phyloP scores from a whole-genome alignment of 2,113 vertebrate genomes.

The Clinocottus analis region DNA sequence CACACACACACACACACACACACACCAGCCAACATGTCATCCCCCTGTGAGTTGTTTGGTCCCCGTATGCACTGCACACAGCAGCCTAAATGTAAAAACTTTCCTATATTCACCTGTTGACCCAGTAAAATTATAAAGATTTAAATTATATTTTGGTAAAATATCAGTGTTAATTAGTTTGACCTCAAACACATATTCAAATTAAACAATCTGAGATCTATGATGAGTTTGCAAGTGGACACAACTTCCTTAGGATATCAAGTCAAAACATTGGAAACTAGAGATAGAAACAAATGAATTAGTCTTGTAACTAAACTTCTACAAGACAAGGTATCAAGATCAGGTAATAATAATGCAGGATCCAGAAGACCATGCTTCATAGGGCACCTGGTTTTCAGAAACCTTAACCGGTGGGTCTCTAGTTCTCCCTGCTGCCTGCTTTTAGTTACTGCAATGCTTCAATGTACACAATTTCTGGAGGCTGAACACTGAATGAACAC shows the following conservation, averaged over 20 bases:
- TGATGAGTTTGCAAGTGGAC: not conserved
- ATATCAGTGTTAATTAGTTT: not conserved
- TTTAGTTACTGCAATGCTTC: constrained; percentile 44
- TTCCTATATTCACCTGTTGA: not conserved
- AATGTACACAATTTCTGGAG: not conserved
- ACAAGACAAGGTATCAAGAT: not conserved
- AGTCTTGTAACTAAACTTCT: not conserved
- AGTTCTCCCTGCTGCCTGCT: constrained; percentile 49
- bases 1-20: too few species aligned
- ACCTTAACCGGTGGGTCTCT: constrained; percentile 17
- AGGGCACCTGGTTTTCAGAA: not conserved
- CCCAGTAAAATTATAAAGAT: not conserved
- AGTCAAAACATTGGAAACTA: not conserved
- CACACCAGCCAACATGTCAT: constrained; percentile 8
- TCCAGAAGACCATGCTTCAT: not conserved
- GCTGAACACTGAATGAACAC: constrained; percentile 22
- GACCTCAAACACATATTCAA: not conserved
- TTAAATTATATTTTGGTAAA: not conserved
- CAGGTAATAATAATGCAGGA: not conserved
- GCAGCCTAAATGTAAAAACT: not conserved
- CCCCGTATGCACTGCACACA: constrained; percentile 5
- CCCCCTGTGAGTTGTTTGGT: not conserved
- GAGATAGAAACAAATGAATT: not conserved
- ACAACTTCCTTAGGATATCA: not conserved
- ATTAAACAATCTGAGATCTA: not conserved